A percentile compares a stretch with the other conserved stretches of the same genome.
Evolutionary conservation across 1,140 invertebrate genomes (phyloP).

Genomic region (Sycophila sp.): DNA sequence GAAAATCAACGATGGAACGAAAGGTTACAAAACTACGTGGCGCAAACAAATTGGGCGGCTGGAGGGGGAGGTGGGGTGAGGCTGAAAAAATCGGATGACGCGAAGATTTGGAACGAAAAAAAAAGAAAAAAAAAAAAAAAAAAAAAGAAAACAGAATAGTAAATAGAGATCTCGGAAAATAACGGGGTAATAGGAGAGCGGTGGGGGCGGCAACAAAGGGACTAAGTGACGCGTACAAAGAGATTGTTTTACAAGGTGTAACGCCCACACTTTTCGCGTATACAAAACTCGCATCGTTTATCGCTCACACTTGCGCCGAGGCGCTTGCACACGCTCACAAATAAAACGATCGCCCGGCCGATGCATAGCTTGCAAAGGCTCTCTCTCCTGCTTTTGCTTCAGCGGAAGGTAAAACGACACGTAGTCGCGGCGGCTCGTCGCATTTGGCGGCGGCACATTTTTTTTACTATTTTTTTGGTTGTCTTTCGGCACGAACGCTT

Average conservation of each 20-base stretch:
- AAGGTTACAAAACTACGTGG: constrained; percentile 27
- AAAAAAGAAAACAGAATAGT: not conserved
- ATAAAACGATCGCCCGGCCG: not conserved
- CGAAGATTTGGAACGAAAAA: not conserved
- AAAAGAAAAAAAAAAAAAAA: not conserved
- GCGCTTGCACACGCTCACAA: not conserved
- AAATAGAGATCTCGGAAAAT: not conserved
- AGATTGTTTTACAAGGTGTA: constrained; percentile 5
- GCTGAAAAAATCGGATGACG: not conserved
- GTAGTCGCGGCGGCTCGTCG: not conserved
- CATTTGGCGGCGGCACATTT: not conserved
- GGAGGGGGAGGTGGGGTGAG: not conserved
- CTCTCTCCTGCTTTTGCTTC: not conserved
- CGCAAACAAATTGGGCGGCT: constrained; percentile 13
- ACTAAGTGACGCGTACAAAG: not conserved
- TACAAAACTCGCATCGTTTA: constrained; percentile 15
- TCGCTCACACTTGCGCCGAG: too few species aligned
- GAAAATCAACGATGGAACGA: constrained; percentile 14
- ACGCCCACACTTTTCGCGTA: not conserved
- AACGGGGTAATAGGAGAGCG: too few species aligned
- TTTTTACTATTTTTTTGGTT: not conserved
- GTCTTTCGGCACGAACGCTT: too few species aligned
- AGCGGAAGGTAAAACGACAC: constrained; percentile 5
- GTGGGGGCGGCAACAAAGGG: not conserved
- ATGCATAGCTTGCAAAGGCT: constrained; percentile 22